Conservation (phyloP, 2,797 vertebrate genomes). For the Microtus agrestis region DNA sequence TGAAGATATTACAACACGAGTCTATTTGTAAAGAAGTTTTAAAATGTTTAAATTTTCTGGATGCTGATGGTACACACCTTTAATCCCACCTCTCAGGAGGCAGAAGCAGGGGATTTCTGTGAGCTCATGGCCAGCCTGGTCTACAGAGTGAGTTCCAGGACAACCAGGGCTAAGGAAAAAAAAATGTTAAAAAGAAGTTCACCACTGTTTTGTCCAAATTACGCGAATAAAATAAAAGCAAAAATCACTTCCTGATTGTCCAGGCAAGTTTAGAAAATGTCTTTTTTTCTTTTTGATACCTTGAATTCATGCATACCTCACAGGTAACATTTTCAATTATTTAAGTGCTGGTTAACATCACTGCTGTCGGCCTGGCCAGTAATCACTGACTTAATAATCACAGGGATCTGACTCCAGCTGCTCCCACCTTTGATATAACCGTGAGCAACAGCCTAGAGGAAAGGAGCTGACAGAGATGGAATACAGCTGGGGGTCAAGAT, state of each 20-base stretch:
- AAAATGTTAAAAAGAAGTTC: not conserved
- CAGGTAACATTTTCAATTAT: slow-evolving; percentile 79
- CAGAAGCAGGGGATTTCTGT: not conserved
- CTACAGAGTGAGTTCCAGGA: not conserved
- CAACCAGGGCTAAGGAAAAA: not conserved
- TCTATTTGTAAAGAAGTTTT: slow-evolving; percentile 32
- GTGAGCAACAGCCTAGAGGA: slow-evolving; percentile 74
- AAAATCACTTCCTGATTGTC: slow-evolving; percentile 41
- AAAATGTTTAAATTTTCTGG: not conserved
- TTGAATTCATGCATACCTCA: slow-evolving; percentile 67
- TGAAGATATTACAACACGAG: not conserved
- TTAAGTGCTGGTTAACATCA: slow-evolving; percentile 73
- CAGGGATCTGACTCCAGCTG: slow-evolving; percentile 84
- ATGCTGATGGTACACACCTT: not conserved
- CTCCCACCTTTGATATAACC: slow-evolving; percentile 82
- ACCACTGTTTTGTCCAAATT: slow-evolving; percentile 33
- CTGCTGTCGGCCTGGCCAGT: slow-evolving; percentile 71
- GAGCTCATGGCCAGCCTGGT: not conserved
- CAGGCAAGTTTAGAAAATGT: not conserved
- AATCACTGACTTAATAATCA: slow-evolving; percentile 82
- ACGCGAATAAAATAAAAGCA: slow-evolving; percentile 58
- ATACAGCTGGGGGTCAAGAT: slow-evolving; percentile 63
- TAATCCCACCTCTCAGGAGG: not conserved
- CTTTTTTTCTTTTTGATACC: slow-evolving; percentile 62
- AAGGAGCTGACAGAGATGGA: slow-evolving; percentile 73